Percentiles rank a stretch among this genome's conserved stretches.
phyloP scores from a whole-genome alignment of 2,888 invertebrate genomes.

The Sclerodermus sp. region DNA sequence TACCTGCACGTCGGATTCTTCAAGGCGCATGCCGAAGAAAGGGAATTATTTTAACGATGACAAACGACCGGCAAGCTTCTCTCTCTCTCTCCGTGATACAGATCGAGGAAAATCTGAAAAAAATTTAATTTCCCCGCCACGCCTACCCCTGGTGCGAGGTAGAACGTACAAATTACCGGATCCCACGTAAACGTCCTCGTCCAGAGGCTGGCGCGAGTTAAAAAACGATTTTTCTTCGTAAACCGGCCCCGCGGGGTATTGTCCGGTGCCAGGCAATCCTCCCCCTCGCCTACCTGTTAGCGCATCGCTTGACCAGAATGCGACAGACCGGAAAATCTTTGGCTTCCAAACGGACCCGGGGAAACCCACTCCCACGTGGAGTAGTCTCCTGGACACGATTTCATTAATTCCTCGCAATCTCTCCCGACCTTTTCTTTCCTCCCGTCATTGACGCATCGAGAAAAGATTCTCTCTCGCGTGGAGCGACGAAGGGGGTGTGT shows the following conservation, averaged over 20 bases:
- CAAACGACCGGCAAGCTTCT: slow-evolving; percentile 36
- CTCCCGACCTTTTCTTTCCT: too few relatives aligned
- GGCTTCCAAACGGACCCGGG: neutral
- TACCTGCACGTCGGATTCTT: neutral
- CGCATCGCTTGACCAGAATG: slow-evolving; percentile 7
- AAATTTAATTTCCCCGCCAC: slow-evolving; percentile 45
- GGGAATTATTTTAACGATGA: slow-evolving; percentile 49
- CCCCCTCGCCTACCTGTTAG: slow-evolving; percentile 29
- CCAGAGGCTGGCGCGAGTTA: slow-evolving; percentile 34
- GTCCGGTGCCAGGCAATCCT: slow-evolving; percentile 4
- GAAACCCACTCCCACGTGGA: slow-evolving; percentile 45
- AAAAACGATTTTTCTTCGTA: slow-evolving; percentile 46
- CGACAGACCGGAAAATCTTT: slow-evolving; percentile 46
- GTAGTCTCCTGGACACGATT: slow-evolving; percentile 49
- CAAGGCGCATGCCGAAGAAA: slow-evolving; percentile 25
- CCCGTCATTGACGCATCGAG: too few relatives aligned
- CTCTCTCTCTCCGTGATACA: neutral
- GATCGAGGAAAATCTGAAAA: slow-evolving; percentile 21
- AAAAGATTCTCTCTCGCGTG: too few relatives aligned
- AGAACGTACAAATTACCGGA: slow-evolving; percentile 45
- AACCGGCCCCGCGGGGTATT: neutral
- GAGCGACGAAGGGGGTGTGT: too few relatives aligned
- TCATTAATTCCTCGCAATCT: too few relatives aligned
- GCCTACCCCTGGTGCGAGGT: slow-evolving; percentile 30
- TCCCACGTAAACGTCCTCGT: slow-evolving; percentile 35